phyloP scores from a whole-genome alignment of 1,140 invertebrate genomes.

The Metaphire vulgaris region DNA sequence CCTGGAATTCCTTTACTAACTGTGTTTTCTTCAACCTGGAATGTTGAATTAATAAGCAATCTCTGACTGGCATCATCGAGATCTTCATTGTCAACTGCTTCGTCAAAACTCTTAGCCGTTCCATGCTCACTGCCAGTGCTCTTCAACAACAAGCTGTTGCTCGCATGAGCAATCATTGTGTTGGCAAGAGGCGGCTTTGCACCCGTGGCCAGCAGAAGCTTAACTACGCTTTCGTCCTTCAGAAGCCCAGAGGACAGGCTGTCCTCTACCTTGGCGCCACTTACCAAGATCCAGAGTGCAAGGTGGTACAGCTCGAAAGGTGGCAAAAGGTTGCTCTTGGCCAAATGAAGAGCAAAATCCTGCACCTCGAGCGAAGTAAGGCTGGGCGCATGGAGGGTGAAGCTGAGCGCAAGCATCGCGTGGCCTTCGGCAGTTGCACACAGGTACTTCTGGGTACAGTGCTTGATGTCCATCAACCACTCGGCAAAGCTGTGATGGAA shows the following conservation, averaged over 20 bases:
- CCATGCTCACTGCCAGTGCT: not conserved
- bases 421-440: constrained; percentile 80
- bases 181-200: not conserved
- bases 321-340: constrained; percentile 46
- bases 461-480: constrained; percentile 91
- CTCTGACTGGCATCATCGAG: constrained; percentile 11
- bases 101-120: not conserved
- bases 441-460: constrained; percentile 88
- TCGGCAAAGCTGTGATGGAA: constrained; percentile 85
- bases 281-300: constrained; percentile 47
- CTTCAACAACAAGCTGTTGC: not conserved
- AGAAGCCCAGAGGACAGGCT: constrained; percentile 42
- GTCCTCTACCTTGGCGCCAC: constrained; percentile 43
- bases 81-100: not conserved
- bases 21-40: not conserved
- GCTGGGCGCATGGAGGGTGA: constrained; percentile 59
- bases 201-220: not conserved
- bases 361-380: constrained; percentile 57
- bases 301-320: constrained; percentile 52
- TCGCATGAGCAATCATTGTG: not conserved
- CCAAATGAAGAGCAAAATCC: constrained; percentile 58
- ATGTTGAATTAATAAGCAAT: constrained; percentile 9
- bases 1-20: not conserved
- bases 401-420: constrained; percentile 77
- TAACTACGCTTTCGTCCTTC: constrained; percentile 33